These are phyloP conservation scores for Drosophila dives DNA, from an alignment of 2,888 invertebrate species.

Conservation along the genomic window DNA sequence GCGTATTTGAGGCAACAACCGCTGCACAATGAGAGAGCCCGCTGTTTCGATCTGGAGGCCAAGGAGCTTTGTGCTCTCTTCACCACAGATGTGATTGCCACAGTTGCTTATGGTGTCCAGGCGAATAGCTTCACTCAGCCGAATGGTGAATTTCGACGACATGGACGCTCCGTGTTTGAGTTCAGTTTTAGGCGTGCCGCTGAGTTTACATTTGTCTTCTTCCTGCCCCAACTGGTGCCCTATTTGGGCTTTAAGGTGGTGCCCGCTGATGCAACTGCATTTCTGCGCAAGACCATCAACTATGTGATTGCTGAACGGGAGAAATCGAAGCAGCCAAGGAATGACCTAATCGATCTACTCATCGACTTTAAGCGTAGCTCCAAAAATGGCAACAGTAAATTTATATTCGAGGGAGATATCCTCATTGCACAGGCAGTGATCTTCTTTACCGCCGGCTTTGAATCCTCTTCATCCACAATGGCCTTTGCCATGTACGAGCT, in stretches of 20 bases:
- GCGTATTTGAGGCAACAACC: conserved; percentile 71
- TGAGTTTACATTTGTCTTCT: conserved; percentile 84
- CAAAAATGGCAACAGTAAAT: conserved; percentile 53
- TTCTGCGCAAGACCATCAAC: conserved; percentile 84
- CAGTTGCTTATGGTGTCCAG: conserved; percentile 85
- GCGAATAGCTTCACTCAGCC: conserved; percentile 85
- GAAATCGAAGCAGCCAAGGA: conserved; percentile 81
- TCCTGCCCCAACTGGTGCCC: conserved; percentile 83
- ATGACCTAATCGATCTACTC: conserved; percentile 86
- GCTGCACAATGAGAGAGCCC: conserved; percentile 59
- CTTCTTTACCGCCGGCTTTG: conserved; percentile 84
- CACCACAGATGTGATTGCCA: conserved; percentile 85
- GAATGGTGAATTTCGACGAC: conserved; percentile 84
- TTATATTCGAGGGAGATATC: conserved; percentile 82
- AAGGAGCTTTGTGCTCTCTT: conserved; percentile 83
- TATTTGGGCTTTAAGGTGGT: conserved; percentile 83
- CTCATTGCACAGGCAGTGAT: conserved; percentile 84
- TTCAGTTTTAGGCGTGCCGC: conserved; percentile 80
- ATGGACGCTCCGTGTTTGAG: conserved; percentile 84
- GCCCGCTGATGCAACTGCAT: conserved; percentile 77
- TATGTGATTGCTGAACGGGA: conserved; percentile 84
- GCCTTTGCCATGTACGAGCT: conserved; percentile 85
- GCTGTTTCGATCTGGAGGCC: conserved; percentile 75
- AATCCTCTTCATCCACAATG: conserved; percentile 85
- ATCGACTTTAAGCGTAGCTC: conserved; percentile 84